Evolutionary conservation across 2,888 invertebrate genomes (phyloP).

Genomic region (Meganola albula): DNA sequence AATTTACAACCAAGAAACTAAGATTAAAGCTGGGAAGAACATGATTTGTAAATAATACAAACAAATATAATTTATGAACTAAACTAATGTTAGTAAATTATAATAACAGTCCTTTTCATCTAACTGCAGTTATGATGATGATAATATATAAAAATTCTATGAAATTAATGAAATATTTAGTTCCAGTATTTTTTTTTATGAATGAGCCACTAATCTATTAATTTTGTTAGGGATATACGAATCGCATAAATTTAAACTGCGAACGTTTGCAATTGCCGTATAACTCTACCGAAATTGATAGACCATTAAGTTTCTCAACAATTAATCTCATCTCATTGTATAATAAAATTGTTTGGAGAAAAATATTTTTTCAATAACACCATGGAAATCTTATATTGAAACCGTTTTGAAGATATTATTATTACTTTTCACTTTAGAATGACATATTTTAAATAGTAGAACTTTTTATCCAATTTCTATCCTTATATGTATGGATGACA

Average conservation of each 20-base stretch:
- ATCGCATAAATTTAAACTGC: not conserved
- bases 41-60: conserved; percentile 60
- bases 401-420: no score
- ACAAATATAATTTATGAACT: conserved; percentile 31
- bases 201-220: not conserved
- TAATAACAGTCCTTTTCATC: conserved; percentile 40
- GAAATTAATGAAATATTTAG: conserved; percentile 18
- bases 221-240: not conserved
- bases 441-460: no score
- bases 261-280: no score
- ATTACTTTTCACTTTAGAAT: no score
- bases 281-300: no score
- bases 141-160: conserved; percentile 28
- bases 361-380: no score
- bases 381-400: no score
- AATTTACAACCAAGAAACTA: conserved; percentile 73
- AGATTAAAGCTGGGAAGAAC: conserved; percentile 76
- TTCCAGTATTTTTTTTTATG: conserved; percentile 5
- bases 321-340: no score
- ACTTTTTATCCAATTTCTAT: no score
- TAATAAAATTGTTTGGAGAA: no score
- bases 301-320: no score
- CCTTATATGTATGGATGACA: no score
- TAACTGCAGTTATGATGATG: conserved; percentile 29
- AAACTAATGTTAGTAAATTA: conserved; percentile 35